Evolutionary conservation across 1,140 invertebrate species (phyloP), one percentile per base, ranked within the genome.

Genomic region (Lithobius niger): DNA sequence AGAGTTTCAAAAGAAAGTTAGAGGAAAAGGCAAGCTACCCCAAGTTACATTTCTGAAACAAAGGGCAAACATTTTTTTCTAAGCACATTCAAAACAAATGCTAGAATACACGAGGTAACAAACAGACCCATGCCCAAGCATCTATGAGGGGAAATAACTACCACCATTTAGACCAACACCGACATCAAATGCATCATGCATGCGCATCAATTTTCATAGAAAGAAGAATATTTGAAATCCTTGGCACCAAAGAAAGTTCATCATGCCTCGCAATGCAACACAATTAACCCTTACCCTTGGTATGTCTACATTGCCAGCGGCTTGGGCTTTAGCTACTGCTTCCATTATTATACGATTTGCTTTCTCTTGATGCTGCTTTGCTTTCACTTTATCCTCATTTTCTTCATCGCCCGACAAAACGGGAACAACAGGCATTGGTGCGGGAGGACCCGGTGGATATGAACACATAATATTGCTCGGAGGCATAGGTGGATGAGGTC

Each of bases 271-370:
- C n/a, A 36, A n/a, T 10, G n/a, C n/a, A 36, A 10, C 10, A 36
- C 10, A 36, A n/a, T 10, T n/a, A 36, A 48, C 18, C 21, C 49
- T 51, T 31, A 51, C 49, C 19, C 22, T 51, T 4, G 49, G 49
- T 4, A 51, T 51, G 27, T 51, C 25, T 16, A 31, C 27, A 51
- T 51, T 51, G 4, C 49, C 49, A 15, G 49, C 49, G 13, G 49
- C 49, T 25, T 51, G 49, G 4, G 49, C 49, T 25, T 51, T 51
- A 16, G 49, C 49, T 15, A 51, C 49, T 6, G 49, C 49, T 31
- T 51, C 49, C 52, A 42, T 53, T 52, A 53, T 26, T 50, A 53
- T 53, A 3, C n/a, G 52, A n/a, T 36, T 36, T 10, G 52, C 52
- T 31, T 51, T 51, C 27, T 51, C 49, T 51, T 51, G 49, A 3